A percentile compares a stretch with the other conserved stretches of the same genome.
Evolutionary conservation across 2,888 invertebrate genomes (phyloP).

Genomic region (Pseudanteris insignis): DNA sequence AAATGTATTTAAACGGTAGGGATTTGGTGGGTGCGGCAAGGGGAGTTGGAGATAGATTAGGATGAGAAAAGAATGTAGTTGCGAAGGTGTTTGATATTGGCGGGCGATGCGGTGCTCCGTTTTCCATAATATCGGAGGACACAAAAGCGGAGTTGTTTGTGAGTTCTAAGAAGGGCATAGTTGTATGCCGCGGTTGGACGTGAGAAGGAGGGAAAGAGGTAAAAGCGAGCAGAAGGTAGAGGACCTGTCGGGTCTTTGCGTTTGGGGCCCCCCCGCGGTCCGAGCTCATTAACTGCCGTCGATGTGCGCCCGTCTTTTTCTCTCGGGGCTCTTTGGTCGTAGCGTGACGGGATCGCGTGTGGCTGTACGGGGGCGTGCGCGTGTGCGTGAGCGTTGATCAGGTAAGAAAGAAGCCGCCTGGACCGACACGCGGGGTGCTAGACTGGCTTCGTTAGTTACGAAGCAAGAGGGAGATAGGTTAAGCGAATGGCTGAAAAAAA

Average conservation of each 20-base stretch:
- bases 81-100: neutral
- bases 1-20: too few species aligned
- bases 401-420: conserved; percentile 66
- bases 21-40: too few species aligned
- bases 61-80: too few species aligned
- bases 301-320: conserved; percentile 23
- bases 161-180: conserved; percentile 54
- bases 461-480: conserved; percentile 35
- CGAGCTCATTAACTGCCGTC: conserved; percentile 63
- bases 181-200: conserved; percentile 7
- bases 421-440: conserved; percentile 66
- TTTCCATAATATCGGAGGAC: conserved; percentile 13
- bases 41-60: too few species aligned
- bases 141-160: conserved; percentile 44
- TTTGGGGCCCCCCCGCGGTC: conserved; percentile 58
- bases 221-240: conserved; percentile 3
- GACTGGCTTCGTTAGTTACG: conserved; percentile 57
- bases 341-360: conserved; percentile 44
- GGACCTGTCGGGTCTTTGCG: conserved; percentile 38
- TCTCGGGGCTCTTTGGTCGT: conserved; percentile 31
- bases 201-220: conserved; percentile 2
- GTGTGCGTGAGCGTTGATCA: conserved; percentile 52
- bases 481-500: conserved; percentile 37
- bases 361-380: conserved; percentile 38
- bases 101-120: neutral